Conservation (phyloP, 2,888 invertebrate genomes). For the Deilephila elpenor region DNA sequence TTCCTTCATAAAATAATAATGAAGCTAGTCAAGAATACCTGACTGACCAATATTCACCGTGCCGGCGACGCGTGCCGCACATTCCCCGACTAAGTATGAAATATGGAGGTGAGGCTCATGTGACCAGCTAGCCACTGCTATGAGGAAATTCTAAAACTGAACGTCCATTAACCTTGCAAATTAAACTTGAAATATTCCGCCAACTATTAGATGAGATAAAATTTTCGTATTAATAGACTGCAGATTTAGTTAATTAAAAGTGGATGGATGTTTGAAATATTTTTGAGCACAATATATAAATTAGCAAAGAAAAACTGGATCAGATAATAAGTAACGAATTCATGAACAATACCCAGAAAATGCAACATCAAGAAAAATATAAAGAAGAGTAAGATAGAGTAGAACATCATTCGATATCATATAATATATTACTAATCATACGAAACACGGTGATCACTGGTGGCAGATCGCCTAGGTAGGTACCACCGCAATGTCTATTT, state of each 20-base stretch:
- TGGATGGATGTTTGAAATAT: neutral
- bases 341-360: too few species aligned
- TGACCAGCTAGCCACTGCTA: slow-evolving; percentile 52
- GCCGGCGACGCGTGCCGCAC: slow-evolving; percentile 61
- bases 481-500: too few species aligned
- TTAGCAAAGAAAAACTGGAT: too few species aligned
- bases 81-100: slow-evolving; percentile 67
- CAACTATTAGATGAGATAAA: slow-evolving; percentile 34
- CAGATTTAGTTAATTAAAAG: neutral
- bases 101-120: slow-evolving; percentile 64
- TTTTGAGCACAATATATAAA: neutral
- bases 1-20: slow-evolving; percentile 62
- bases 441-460: too few species aligned
- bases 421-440: too few species aligned
- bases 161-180: slow-evolving; percentile 27
- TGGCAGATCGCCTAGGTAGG: too few species aligned
- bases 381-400: too few species aligned
- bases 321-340: too few species aligned
- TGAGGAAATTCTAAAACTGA: slow-evolving; percentile 62
- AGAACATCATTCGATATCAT: too few species aligned
- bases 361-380: too few species aligned
- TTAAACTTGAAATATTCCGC: slow-evolving; percentile 28
- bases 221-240: slow-evolving; percentile 28
- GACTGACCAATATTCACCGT: slow-evolving; percentile 65
- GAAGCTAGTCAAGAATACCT: slow-evolving; percentile 67